Percentiles rank a stretch among this genome's conserved stretches.
Evolutionary conservation across 2,888 invertebrate species (phyloP).

Genomic region (Odontomyia ornata): DNA sequence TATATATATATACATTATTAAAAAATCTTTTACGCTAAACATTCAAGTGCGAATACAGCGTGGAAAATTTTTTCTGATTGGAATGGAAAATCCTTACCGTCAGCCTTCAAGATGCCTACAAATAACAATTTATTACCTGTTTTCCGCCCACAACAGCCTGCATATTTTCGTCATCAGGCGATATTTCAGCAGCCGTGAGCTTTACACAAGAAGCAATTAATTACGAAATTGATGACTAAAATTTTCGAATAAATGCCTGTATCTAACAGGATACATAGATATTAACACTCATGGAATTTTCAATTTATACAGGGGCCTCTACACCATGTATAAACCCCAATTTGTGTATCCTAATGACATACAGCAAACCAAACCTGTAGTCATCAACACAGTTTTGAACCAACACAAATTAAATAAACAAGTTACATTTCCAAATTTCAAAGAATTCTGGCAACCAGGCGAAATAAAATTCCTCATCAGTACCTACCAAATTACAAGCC

Average conservation of each 20-base stretch:
- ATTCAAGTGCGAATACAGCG: too few species aligned
- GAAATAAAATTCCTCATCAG: slow-evolving; percentile 29
- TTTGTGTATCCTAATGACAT: background rate
- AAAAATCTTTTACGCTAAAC: too few species aligned
- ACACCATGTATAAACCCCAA: slow-evolving; percentile 35
- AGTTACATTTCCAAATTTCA: slow-evolving; percentile 37
- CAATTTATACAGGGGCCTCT: slow-evolving; percentile 41
- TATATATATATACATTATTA: too few species aligned
- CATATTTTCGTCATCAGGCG: too few species aligned
- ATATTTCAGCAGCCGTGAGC: too few species aligned
- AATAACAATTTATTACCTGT: too few species aligned
- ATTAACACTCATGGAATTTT: slow-evolving; percentile 44
- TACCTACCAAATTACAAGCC: background rate
- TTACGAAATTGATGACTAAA: slow-evolving; percentile 33
- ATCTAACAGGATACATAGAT: slow-evolving; percentile 42
- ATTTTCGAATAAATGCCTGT: slow-evolving; percentile 35
- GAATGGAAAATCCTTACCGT: too few species aligned
- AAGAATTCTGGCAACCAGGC: too few species aligned
- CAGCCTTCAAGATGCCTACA: too few species aligned
- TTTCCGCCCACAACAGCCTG: too few species aligned
- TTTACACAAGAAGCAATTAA: background rate
- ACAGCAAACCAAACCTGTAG: background rate
- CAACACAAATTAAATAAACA: slow-evolving; percentile 32
- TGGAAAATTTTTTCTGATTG: too few species aligned
- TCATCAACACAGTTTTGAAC: slow-evolving; percentile 30